Evolutionary conservation across 64 coral and sea anemone species (phyloP), one percentile per base, ranked within the genome.

Genomic region (Actinia tenebrosa): DNA sequence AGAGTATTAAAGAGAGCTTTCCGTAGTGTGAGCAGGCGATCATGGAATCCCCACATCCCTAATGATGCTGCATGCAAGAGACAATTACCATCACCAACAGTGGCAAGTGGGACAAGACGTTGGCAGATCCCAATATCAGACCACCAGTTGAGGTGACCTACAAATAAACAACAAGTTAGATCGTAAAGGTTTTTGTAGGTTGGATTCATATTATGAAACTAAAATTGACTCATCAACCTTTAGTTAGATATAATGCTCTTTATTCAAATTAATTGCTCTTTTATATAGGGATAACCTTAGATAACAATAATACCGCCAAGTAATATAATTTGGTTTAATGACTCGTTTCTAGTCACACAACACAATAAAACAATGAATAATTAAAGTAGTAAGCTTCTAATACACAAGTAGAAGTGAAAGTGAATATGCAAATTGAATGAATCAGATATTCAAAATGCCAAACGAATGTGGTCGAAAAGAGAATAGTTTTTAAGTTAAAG

Each of bases 41-140:
- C 97, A 46, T 99, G 97, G 79, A 89, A 92, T 7, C 97, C 97
- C 97, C 97, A 99, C 90, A 99, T 99, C 43, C 97, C 97, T 77
- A 99, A 91, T 43, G 97, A 99, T 10, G 97, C 97, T 30, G 97
- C 97, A 89, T 99, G 97, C 17, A 99, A 86, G 9, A 99, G 84
- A 50, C 97, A 99, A 42, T 99, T 99, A 16, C 97, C 97, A 91
- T 99, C 97, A 78, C 97, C 97, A 86, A 88, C 87, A 53, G 97
- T 99, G 85, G 93, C 90, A 45, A 99, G 59, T 10, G 97, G 97
- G 77, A 95, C 82, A 61, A 99, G 90, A 26, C 93, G 90, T 59
- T 87, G 93, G 1, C 90, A 89, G 52, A 92, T 45, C 10, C 90
- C 90, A 58, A 88, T 79, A 77, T 95, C 93, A 53, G 88, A 82